Evolutionary conservation across 2,888 invertebrate species (phyloP), one percentile per base, ranked within the genome.

Genomic region (Seira ritae): DNA sequence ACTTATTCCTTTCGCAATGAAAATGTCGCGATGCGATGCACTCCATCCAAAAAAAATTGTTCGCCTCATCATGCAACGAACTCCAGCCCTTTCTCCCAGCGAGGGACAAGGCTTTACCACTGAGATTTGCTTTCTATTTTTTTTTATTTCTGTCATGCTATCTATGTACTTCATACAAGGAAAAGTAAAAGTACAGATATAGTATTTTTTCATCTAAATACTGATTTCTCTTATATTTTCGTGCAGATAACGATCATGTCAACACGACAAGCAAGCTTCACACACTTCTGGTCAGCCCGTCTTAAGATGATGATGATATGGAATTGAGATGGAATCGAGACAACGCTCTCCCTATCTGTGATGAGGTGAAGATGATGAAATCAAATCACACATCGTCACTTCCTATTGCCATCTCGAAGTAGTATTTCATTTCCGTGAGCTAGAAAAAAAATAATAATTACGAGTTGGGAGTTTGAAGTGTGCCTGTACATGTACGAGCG

Each of bases 51-150:
- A 8, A 31, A 31, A 31, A 4, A 8, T 31, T 31, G n/a, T n/a
- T n/a, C n/a, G n/a, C n/a, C 31, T 31, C 31, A 31, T 8, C 31
- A 31, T 31, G 31, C 31, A 31, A 31, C 8, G 31, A 31, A 31
- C 3, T 4, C 2, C 2, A 31, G 31, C 31, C 31, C n/a, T n/a
- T n/a, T n/a, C n/a, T n/a, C 8, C 31, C 31, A 4, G 31, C 2
- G 31, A 31, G 31, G 31, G 31, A 31, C 31, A 31, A 8, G 31
- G 31, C 31, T 31, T 31, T 31, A 2, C 78, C 78, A 24, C 71
- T 23, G 78, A 78, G 78, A 78, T 78, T 78, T 71, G 70, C 55
- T 23, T 66, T 31, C 62, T 46, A 17, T 24, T 60, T 22, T 69
- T 42, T 69, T n/a, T 31, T 8, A 31, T 31, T 31, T 31, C n/a